phyloP scores from a whole-genome alignment of 92 coral and sea anemone species.

The Anthopleura xanthogrammica region DNA sequence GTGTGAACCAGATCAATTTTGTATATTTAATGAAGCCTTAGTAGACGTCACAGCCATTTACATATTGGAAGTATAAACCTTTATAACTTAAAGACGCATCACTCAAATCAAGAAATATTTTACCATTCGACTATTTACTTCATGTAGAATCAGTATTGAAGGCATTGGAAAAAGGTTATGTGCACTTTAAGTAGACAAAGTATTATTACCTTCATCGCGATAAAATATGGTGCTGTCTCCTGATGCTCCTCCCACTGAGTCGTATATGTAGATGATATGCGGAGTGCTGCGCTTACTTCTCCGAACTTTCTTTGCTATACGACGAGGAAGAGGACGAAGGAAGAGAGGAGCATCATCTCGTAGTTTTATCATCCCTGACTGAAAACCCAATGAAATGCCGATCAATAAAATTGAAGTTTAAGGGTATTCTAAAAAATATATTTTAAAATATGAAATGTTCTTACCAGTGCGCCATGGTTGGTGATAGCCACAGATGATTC shows the following conservation, averaged over 20 bases:
- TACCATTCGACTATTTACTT: too few species aligned
- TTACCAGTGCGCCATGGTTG: constrained; percentile 73
- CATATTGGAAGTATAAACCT: too few species aligned
- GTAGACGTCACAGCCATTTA: too few species aligned
- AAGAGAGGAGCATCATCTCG: constrained; percentile 41
- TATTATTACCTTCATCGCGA: not conserved
- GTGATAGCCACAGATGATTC: constrained; percentile 81
- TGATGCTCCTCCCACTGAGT: not conserved
- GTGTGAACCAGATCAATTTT: too few species aligned
- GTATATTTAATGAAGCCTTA: too few species aligned
- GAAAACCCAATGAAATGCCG: not conserved
- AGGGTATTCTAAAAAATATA: too few species aligned
- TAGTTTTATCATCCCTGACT: constrained; percentile 49
- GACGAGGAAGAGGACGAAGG: constrained; percentile 69
- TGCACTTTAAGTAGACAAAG: too few species aligned
- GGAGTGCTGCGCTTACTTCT: constrained; percentile 35
- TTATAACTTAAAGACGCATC: too few species aligned
- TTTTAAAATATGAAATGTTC: not conserved
- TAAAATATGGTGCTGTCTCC: not conserved
- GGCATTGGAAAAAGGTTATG: too few species aligned
- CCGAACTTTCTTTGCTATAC: constrained; percentile 53
- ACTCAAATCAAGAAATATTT: too few species aligned
- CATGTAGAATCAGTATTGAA: too few species aligned
- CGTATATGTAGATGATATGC: constrained; percentile 59
- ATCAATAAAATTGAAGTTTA: too few species aligned